These are phyloP conservation scores for Sebastolobus altivelis DNA, from an alignment of 2,797 vertebrate species.

Conservation along the genomic window DNA sequence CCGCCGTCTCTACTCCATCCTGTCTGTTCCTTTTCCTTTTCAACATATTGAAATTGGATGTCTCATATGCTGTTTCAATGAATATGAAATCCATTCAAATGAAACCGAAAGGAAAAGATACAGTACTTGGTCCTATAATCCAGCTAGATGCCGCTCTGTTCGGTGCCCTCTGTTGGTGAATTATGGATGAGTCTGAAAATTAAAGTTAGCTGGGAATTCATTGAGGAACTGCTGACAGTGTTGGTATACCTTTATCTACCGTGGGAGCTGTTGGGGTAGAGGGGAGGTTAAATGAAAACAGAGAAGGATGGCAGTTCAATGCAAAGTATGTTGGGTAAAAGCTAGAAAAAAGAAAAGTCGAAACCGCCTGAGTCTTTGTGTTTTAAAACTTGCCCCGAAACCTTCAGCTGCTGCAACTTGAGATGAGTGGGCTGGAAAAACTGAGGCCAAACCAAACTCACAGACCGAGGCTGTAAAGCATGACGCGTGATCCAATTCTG, in stretches of 20 bases:
- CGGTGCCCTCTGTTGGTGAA: slow-evolving; percentile 73
- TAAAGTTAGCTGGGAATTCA: slow-evolving; percentile 72
- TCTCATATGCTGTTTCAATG: slow-evolving; percentile 59
- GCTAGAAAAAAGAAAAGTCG: slow-evolving; percentile 20
- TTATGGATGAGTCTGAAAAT: slow-evolving; percentile 81
- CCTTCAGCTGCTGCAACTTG: slow-evolving; percentile 30
- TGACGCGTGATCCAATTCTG: slow-evolving; percentile 45
- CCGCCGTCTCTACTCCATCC: neutral
- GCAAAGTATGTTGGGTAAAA: slow-evolving; percentile 48
- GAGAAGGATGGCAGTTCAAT: slow-evolving; percentile 35
- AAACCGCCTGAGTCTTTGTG: slow-evolving; percentile 21
- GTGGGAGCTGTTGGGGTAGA: slow-evolving; percentile 20
- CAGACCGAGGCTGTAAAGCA: slow-evolving; percentile 41
- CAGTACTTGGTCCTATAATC: slow-evolving; percentile 60
- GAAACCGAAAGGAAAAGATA: slow-evolving; percentile 62
- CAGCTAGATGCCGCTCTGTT: slow-evolving; percentile 59
- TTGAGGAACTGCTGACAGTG: slow-evolving; percentile 76
- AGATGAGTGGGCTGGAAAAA: slow-evolving; percentile 57
- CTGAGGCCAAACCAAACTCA: slow-evolving; percentile 43
- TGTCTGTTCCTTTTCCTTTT: slow-evolving; percentile 28
- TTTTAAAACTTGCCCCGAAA: slow-evolving; percentile 42
- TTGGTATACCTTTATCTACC: slow-evolving; percentile 72
- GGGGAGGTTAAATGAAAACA: slow-evolving; percentile 16
- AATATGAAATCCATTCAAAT: slow-evolving; percentile 74
- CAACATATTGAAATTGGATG: slow-evolving; percentile 55